Evolutionary conservation across 2,888 invertebrate genomes (phyloP), one percentile per base, ranked within the genome.

Genomic region (Deroplatys truncata): DNA sequence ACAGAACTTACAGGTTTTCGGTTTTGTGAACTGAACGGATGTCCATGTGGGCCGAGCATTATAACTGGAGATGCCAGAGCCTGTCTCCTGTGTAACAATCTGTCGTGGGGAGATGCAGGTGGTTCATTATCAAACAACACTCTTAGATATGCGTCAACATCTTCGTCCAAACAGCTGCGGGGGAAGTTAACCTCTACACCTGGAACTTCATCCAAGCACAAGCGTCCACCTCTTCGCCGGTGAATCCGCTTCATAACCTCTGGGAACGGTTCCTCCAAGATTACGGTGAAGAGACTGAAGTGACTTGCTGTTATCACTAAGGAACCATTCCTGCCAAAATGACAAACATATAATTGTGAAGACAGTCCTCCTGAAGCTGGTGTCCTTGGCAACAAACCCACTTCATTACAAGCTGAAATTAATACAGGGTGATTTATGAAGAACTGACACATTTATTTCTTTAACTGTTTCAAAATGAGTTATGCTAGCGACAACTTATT

Each of bases 11-110:
- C 92, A 25, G 91, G 91, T 28, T 89, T 89, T 29, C 83, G 89
- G 28, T 90, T 88, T 25, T 72, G 56, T 28, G 85, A 87, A n/a
- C 88, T 89, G 88, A 92, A 92, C 35, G 90, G 87, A 35, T 92
- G 91, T 25, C 92, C 92, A 90, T 92, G 92, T 25, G 92, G 92
- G 28, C 92, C 92, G 13, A 92, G 85, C 91, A 92, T 91, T 28
- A 92, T 91, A n/a, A 92, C 90, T 28, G 92, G 92, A 13, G 92
- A 92, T 16, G 92, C 92, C 28, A 92, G 85, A 29, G 91, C 91
- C 28, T 89, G 82, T n/a, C 82, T 88, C 29, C 72, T 49, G 7
- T 86, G 35, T 15, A 49, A 20, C 28, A 29, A 13, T 15, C 28
- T 72, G n/a, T 83, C 85, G 13, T 88, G 88, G 13, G 49, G 49